These are phyloP conservation scores for Leucophenga montana DNA, from an alignment of 2,888 invertebrate genomes.

Conservation along the genomic window DNA sequence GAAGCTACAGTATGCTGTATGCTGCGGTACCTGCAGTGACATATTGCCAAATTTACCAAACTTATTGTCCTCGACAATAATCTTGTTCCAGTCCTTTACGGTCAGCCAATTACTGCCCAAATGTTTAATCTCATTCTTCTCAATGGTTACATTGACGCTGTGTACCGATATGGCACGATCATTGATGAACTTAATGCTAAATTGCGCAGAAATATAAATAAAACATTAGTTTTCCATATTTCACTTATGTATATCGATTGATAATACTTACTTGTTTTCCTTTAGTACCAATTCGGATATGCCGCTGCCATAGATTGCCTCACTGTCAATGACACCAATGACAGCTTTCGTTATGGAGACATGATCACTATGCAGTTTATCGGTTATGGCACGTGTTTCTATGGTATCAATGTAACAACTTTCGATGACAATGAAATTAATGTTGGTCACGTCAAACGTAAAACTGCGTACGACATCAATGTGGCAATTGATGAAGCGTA, in stretches of 20 bases:
- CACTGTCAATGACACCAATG: constrained; percentile 69
- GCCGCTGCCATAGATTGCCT: constrained; percentile 71
- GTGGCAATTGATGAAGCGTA: constrained; percentile 64
- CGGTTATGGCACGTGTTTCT: constrained; percentile 67
- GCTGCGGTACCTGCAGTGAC: constrained; percentile 56
- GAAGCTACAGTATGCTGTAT: constrained; percentile 62
- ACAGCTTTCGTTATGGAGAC: constrained; percentile 67
- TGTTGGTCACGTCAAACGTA: constrained; percentile 71
- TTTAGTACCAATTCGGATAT: constrained; percentile 65
- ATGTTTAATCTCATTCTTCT: constrained; percentile 62
- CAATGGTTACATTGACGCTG: constrained; percentile 64
- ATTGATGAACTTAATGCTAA: constrained; percentile 67
- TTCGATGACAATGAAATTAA: constrained; percentile 68
- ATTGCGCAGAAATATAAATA: constrained; percentile 11
- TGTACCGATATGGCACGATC: constrained; percentile 67
- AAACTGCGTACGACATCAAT: constrained; percentile 63
- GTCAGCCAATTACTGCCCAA: constrained; percentile 67
- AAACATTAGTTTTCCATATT: background rate
- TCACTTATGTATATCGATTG: background rate
- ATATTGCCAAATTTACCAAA: constrained; percentile 66
- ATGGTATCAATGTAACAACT: constrained; percentile 67
- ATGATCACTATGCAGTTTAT: constrained; percentile 66
- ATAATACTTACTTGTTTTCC: constrained; percentile 65
- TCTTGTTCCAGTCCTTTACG: constrained; percentile 62
- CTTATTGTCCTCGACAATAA: constrained; percentile 64